Percentiles rank a stretch among this genome's conserved stretches.
These are phyloP conservation scores for Montipora sp. DNA, from an alignment of 64 coral and sea anemone species.

Conservation along the genomic window DNA sequence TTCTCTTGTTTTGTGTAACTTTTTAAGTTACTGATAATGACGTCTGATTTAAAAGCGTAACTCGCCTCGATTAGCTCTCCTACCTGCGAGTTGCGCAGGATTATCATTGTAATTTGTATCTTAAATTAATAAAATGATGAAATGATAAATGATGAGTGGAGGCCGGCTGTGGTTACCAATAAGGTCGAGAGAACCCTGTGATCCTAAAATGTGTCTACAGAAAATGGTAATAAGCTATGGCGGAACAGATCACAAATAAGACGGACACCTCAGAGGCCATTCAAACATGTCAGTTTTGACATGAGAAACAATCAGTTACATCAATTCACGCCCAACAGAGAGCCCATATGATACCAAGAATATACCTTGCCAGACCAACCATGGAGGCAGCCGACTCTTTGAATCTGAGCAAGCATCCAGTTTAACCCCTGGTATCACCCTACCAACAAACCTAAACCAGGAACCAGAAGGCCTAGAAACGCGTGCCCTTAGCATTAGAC, in stretches of 20 bases:
- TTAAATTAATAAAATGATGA: too few species aligned
- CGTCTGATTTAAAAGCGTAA: too few species aligned
- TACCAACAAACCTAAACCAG: not conserved
- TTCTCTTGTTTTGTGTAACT: too few species aligned
- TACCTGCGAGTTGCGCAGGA: too few species aligned
- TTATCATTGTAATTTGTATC: too few species aligned
- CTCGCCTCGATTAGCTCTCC: too few species aligned
- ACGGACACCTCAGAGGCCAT: not conserved
- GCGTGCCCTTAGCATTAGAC: not conserved
- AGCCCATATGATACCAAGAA: not conserved
- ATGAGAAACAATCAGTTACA: not conserved
- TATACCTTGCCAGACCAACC: not conserved
- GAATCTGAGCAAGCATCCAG: not conserved
- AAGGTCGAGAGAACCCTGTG: not conserved
- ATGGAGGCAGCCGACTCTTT: not conserved
- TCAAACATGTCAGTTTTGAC: not conserved
- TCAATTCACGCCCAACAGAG: not conserved
- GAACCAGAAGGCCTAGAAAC: too few species aligned
- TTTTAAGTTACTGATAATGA: too few species aligned
- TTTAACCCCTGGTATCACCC: not conserved
- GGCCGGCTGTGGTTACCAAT: not conserved
- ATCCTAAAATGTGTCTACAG: not conserved
- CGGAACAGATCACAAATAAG: conserved; percentile 30
- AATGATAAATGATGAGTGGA: not conserved
- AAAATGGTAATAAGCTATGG: not conserved